phyloP scores from a whole-genome alignment of 2,113 vertebrate genomes.

The Phodopus roborovskii region DNA sequence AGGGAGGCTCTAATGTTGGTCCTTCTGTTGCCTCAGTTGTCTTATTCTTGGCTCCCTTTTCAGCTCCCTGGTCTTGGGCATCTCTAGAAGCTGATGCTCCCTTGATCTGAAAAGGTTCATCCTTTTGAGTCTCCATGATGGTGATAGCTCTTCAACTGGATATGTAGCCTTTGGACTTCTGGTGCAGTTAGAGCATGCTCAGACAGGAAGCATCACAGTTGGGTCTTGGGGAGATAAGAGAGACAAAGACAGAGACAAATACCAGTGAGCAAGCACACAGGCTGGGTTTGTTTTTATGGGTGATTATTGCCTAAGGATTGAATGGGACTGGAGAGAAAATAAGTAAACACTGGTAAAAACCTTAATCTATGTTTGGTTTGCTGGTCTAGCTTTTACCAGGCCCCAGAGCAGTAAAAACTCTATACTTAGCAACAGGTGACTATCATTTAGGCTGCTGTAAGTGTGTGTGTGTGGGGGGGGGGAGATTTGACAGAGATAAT shows the following conservation, averaged over 20 bases:
- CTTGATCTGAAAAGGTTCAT: slow-evolving; percentile 78
- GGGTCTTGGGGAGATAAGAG: slow-evolving; percentile 74
- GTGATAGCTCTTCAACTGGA: slow-evolving; percentile 68
- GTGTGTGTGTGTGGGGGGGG: too few relatives aligned
- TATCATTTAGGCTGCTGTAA: background rate
- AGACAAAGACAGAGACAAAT: slow-evolving; percentile 67
- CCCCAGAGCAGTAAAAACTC: slow-evolving; percentile 28
- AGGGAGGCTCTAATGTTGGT: slow-evolving; percentile 58
- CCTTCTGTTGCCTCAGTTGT: slow-evolving; percentile 78
- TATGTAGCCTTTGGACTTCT: background rate
- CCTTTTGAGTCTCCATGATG: slow-evolving; percentile 88
- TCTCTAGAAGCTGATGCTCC: slow-evolving; percentile 32
- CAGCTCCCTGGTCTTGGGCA: slow-evolving; percentile 61
- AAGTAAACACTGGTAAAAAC: slow-evolving; percentile 50
- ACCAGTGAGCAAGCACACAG: background rate
- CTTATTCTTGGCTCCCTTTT: slow-evolving; percentile 76
- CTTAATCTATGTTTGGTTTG: slow-evolving; percentile 59
- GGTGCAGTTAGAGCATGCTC: background rate
- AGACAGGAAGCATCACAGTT: slow-evolving; percentile 67
- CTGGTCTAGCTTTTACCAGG: background rate
- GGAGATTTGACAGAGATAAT: background rate
- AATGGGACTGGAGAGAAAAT: slow-evolving; percentile 33
- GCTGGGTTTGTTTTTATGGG: slow-evolving; percentile 37
- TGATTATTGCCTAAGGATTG: slow-evolving; percentile 61
- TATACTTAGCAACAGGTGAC: slow-evolving; percentile 38